Evolutionary conservation across 2,888 invertebrate species (phyloP), one percentile per base, ranked within the genome.

Genomic region (Chromoteleia sp.): DNA sequence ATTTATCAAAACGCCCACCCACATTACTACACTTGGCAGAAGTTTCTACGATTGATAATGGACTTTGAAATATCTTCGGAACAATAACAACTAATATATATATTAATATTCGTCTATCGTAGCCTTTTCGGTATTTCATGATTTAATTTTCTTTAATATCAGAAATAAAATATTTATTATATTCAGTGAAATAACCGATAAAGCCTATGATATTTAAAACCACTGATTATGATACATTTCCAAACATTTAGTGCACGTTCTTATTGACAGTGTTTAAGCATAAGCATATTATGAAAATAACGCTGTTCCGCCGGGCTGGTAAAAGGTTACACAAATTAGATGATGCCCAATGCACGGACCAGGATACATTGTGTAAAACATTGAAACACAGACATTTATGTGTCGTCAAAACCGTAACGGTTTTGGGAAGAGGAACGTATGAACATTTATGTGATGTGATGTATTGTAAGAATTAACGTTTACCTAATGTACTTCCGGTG

Each of bases 401-500:
- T 80, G 59, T 58, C 14, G 54, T 19, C n/a, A 41, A 50, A 67
- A 76, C 29, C 41, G 12, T 36, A 14, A 8, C 15, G 41, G 48
- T 29, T 52, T 41, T 29, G 65, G 30, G 8, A 25, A 71, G 0
- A 45, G 63, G 45, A 15, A 48, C 54, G 41, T 63, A 8, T 73
- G 25, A 61, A 71, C n/a, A 36, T 29, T 41, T 29, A 36, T 80
- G 25, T 39, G 67, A 15, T 7, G 15, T 10, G 29, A 29, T 12
- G 1, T 54, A 10, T 54, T 15, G 10, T 2, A 19, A 19, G 4
- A 0, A 7, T 12, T 1, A 33, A 39, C 7, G 68, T 74, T 92
- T 90, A 96, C 96, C 96, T 96, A 93, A 96, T 96, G 90, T 95
- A 96, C 92, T 97, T 97, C 89, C 95, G 94, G 91, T 96, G 96